Percentiles rank a stretch among this genome's conserved stretches.
phyloP scores from a whole-genome alignment of 2,113 vertebrate species.

The Malurus elegans region DNA sequence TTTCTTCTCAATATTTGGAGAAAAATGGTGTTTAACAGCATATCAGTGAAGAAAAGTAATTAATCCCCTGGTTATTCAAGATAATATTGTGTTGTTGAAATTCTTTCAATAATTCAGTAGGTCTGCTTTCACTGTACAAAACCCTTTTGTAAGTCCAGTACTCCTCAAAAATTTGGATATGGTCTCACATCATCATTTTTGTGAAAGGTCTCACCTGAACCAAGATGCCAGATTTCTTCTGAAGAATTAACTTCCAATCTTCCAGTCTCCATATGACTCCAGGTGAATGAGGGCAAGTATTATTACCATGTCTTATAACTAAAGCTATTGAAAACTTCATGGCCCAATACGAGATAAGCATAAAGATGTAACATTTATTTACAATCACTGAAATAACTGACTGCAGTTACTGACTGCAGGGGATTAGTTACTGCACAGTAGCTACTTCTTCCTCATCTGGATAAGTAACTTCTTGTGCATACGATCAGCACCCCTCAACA shows the following conservation, averaged over 20 bases:
- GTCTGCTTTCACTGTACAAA: not conserved
- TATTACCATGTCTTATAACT: not conserved
- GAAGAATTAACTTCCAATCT: not conserved
- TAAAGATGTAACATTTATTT: not conserved
- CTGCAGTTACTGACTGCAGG: not conserved
- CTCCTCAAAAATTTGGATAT: not conserved
- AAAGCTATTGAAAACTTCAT: not conserved
- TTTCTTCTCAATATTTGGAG: not conserved
- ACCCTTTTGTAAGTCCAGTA: not conserved
- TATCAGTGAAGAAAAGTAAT: not conserved
- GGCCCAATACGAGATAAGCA: not conserved
- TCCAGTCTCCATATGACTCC: not conserved
- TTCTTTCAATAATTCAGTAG: not conserved
- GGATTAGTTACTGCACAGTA: not conserved
- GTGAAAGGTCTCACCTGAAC: not conserved
- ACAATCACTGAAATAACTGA: not conserved
- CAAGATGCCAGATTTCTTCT: not conserved
- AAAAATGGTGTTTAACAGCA: not conserved
- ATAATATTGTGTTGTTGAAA: not conserved
- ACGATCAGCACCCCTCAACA: not conserved
- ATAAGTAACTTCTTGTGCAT: not conserved
- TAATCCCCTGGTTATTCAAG: not conserved
- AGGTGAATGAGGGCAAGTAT: not conserved
- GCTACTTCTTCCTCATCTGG: not conserved
- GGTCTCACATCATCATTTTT: not conserved